Conservation (phyloP, 2,888 invertebrate genomes). For the Hemistola chrysoprasaria region DNA sequence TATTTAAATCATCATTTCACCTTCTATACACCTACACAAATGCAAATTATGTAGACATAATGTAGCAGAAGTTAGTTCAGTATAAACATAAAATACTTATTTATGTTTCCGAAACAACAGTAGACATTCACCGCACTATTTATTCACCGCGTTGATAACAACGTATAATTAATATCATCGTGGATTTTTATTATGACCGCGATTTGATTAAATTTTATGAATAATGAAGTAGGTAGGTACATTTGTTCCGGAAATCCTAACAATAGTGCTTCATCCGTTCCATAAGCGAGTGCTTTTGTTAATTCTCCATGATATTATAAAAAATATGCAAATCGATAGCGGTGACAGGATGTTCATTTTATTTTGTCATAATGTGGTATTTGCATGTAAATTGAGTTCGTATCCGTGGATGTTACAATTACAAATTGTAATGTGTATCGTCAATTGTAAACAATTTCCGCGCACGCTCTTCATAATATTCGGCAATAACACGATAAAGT, state of each 20-base stretch:
- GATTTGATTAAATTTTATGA: constrained; percentile 73
- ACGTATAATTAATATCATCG: constrained; percentile 56
- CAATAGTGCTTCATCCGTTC: constrained; percentile 65
- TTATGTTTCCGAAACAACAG: neutral
- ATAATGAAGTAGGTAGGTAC: constrained; percentile 51
- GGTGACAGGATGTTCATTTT: constrained; percentile 76
- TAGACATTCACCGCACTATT: constrained; percentile 14
- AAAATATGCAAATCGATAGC: constrained; percentile 81
- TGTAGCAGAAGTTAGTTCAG: too few relatives aligned
- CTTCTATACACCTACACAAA: too few relatives aligned
- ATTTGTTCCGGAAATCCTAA: constrained; percentile 67
- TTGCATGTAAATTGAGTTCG: constrained; percentile 75
- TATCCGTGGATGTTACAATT: constrained; percentile 72
- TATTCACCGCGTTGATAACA: constrained; percentile 43
- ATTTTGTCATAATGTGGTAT: constrained; percentile 75
- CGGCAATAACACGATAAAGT: constrained; percentile 3
- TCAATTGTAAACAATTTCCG: constrained; percentile 54
- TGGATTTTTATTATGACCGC: constrained; percentile 64
- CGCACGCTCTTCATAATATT: constrained; percentile 28
- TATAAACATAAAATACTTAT: constrained; percentile 1
- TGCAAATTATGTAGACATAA: too few relatives aligned
- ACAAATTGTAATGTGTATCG: constrained; percentile 67
- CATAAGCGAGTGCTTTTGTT: constrained; percentile 68
- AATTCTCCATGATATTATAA: constrained; percentile 72
- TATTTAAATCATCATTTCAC: too few relatives aligned